A percentile compares a stretch with the other conserved stretches of the same genome.
phyloP scores from a whole-genome alignment of 2,888 invertebrate genomes.

The Sminthurinus aureus region DNA sequence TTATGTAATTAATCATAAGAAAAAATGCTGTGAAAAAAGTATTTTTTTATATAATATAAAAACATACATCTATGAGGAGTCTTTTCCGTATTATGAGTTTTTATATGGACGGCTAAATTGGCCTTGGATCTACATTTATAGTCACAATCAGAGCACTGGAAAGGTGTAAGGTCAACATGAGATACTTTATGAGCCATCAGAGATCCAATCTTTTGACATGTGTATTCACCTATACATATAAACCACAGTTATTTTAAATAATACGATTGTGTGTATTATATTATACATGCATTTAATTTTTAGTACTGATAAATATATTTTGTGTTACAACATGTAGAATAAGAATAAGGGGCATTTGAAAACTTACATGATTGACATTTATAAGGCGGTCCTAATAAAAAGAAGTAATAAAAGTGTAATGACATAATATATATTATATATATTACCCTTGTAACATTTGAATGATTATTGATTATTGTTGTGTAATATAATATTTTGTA shows the following conservation, averaged over 20 bases:
- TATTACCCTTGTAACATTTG: no score
- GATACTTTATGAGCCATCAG: slow-evolving; percentile 70
- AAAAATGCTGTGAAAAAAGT: not conserved
- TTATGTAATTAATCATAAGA: not conserved
- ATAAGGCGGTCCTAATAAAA: no score
- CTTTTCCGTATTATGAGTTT: slow-evolving; percentile 58
- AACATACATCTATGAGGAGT: slow-evolving; percentile 53
- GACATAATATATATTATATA: no score
- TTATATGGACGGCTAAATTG: slow-evolving; percentile 69
- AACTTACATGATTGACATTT: slow-evolving; percentile 69
- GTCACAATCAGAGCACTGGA: slow-evolving; percentile 68
- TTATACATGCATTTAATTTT: no score
- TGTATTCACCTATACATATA: slow-evolving; percentile 62
- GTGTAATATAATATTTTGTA: no score
- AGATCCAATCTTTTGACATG: slow-evolving; percentile 66
- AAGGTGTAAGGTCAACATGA: slow-evolving; percentile 67
- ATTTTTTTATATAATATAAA: not conserved
- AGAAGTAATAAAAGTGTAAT: no score
- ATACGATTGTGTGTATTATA: no score
- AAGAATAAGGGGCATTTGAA: not conserved
- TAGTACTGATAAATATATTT: no score
- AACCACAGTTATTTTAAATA: no score
- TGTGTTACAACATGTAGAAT: no score
- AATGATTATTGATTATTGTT: no score
- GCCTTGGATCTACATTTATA: slow-evolving; percentile 69